Conservation (phyloP, 2,797 vertebrate species). For the Halcyon chelicuti region DNA sequence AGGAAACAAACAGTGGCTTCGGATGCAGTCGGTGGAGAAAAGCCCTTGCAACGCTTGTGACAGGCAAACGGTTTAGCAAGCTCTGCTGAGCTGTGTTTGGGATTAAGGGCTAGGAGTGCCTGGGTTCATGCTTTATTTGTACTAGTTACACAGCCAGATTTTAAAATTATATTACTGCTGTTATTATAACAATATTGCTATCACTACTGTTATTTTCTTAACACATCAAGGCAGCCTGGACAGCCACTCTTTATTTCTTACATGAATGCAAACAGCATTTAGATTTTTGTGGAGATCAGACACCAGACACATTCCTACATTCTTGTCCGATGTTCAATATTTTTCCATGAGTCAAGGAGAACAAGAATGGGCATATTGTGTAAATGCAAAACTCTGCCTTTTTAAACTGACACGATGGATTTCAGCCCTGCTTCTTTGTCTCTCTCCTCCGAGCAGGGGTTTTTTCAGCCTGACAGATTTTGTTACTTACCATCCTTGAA, state of each 20-base stretch:
- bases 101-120: neutral
- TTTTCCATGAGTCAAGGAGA: constrained; percentile 73
- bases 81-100: neutral
- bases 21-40: neutral
- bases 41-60: neutral
- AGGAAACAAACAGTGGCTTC: constrained; percentile 22
- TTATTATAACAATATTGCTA: constrained; percentile 55
- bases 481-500: constrained; percentile 42
- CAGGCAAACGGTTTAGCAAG: neutral
- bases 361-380: constrained; percentile 63
- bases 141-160: neutral
- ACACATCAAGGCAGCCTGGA: constrained; percentile 16
- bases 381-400: constrained; percentile 61
- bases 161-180: constrained; percentile 19
- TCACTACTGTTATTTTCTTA: constrained; percentile 63
- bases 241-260: constrained; percentile 26
- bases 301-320: constrained; percentile 67
- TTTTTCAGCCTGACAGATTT: constrained; percentile 49
- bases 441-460: neutral
- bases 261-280: constrained; percentile 46
- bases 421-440: constrained; percentile 49
- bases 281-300: constrained; percentile 66
- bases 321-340: constrained; percentile 67
- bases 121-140: neutral
- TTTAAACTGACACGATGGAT: constrained; percentile 56